Conservation (phyloP, 2,797 vertebrate genomes). For the Huso huso region DNA sequence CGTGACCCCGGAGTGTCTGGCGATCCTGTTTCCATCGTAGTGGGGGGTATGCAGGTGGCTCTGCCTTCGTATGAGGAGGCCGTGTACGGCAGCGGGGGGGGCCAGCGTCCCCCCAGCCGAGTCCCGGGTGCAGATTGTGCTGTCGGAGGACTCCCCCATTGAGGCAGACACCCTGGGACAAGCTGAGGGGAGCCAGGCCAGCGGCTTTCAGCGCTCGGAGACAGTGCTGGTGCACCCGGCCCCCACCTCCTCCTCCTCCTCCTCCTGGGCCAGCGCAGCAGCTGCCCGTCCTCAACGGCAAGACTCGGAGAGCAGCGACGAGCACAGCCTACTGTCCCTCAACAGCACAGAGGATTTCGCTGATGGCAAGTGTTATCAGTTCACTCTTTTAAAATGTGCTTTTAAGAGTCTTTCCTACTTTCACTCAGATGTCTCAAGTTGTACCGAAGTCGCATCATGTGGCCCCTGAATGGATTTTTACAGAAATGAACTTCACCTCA, state of each 20-base stretch:
- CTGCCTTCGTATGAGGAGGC: slow-evolving; percentile 92
- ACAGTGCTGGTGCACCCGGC: slow-evolving; percentile 16
- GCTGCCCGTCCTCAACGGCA: slow-evolving; percentile 57
- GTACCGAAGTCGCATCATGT: no score
- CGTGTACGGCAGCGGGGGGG: slow-evolving; percentile 70
- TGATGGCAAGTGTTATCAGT: slow-evolving; percentile 64
- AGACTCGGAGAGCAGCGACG: slow-evolving; percentile 73
- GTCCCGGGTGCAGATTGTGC: slow-evolving; percentile 78
- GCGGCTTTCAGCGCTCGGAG: slow-evolving; percentile 23
- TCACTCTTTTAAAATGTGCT: neutral
- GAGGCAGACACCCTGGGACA: slow-evolving; percentile 60
- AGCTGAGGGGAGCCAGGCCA: slow-evolving; percentile 64
- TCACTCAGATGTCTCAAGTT: no score
- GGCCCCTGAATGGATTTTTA: no score
- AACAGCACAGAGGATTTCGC: slow-evolving; percentile 81
- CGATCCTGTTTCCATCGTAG: slow-evolving; percentile 87
- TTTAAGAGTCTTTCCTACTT: no score
- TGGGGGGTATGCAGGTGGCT: slow-evolving; percentile 89
- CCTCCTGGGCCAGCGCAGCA: slow-evolving; percentile 46
- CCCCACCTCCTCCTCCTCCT: slow-evolving; percentile 44
- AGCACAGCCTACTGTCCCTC: slow-evolving; percentile 76
- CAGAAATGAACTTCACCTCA: no score
- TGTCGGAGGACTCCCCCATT: slow-evolving; percentile 67
- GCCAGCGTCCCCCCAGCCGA: slow-evolving; percentile 60
- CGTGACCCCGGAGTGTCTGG: slow-evolving; percentile 80